Evolutionary conservation across 1,140 invertebrate genomes (phyloP), one percentile per base, ranked within the genome.

Genomic region (Zaprionus ornatus): DNA sequence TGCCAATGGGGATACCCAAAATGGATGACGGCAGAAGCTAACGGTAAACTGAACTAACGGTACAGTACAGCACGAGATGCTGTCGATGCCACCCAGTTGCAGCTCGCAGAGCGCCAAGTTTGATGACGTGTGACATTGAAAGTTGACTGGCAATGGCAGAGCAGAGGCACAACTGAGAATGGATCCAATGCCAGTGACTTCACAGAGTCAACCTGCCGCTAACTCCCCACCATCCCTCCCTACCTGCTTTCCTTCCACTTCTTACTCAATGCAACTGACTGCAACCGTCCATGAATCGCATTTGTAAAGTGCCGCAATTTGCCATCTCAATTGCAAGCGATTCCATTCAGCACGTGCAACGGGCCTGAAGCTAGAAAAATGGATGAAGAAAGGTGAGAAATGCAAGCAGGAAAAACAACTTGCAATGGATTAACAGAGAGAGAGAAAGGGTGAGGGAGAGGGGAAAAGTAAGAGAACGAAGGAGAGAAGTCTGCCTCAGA

Each of bases 81-180:
- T 27, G 25, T 27, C 6, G 25, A 27, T 5, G 25, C 25, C 25
- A 27, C 25, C 25, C 25, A 27, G 77, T 15, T 25, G 35, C 69
- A 50, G 21, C 37, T 62, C n/a, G 37, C 61, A 21, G 42, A 65
- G 71, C 76, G 68, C 78, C 76, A 83, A 82, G 79, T 90, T 85
- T 80, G 82, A 90, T 85, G 85, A 88, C 85, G 86, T 88, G 85
- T 90, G 85, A 90, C 85, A 90, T 85, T 90, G 85, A 90, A 90
- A 84, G 81, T 75, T 71, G 66, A 72, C 70, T 74, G 73, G 50
- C 64, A 90, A 66, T 61, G 65, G 37, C 56, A 42, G 48, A 59
- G 64, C n/a, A 37, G 37, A 68, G 40, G 12, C 19, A 35, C n/a
- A 37, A 3, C n/a, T 12, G 19, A 4, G 19, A 61, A 45, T 3